Percentiles rank a stretch among this genome's conserved stretches.
Evolutionary conservation across 1,140 invertebrate species (phyloP).

Genomic region (Philopotamus ludificatus): DNA sequence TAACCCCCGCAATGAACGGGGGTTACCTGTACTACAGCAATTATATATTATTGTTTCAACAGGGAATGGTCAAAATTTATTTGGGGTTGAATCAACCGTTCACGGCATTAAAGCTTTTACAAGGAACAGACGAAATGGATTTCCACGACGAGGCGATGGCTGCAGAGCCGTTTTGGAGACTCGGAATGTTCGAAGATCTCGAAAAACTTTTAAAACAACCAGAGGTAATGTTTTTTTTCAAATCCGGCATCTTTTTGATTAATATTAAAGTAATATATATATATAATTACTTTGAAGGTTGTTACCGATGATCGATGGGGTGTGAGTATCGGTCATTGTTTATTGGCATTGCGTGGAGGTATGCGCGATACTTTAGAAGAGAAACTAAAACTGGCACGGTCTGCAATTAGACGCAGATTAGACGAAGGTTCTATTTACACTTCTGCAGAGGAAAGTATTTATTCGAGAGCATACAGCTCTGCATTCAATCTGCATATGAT

Average conservation of each 20-base stretch:
- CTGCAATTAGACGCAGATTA: constrained; percentile 65
- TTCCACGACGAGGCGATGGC: constrained; percentile 60
- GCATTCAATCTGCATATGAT: constrained; percentile 73
- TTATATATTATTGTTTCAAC: no score
- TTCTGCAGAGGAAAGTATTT: constrained; percentile 65
- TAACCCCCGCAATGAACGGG: no score
- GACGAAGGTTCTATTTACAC: constrained; percentile 54
- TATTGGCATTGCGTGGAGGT: constrained; percentile 57
- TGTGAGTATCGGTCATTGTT: constrained; percentile 61
- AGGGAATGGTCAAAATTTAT: constrained; percentile 75
- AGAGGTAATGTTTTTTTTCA: constrained; percentile 47
- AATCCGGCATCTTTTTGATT: neutral
- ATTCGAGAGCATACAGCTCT: constrained; percentile 77
- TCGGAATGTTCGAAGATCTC: constrained; percentile 78
- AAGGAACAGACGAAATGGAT: constrained; percentile 55
- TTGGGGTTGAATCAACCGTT: constrained; percentile 73
- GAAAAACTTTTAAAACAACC: constrained; percentile 61
- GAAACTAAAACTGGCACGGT: constrained; percentile 55
- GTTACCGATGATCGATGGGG: constrained; percentile 55
- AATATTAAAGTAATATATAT: no score
- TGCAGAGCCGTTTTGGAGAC: constrained; percentile 85
- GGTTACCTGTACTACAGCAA: neutral
- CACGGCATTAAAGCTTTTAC: constrained; percentile 68
- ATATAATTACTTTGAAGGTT: constrained; percentile 25
- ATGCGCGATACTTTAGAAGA: constrained; percentile 48